These are phyloP conservation scores for Parapsyche elsis DNA, from an alignment of 1,140 invertebrate genomes.

Conservation along the genomic window DNA sequence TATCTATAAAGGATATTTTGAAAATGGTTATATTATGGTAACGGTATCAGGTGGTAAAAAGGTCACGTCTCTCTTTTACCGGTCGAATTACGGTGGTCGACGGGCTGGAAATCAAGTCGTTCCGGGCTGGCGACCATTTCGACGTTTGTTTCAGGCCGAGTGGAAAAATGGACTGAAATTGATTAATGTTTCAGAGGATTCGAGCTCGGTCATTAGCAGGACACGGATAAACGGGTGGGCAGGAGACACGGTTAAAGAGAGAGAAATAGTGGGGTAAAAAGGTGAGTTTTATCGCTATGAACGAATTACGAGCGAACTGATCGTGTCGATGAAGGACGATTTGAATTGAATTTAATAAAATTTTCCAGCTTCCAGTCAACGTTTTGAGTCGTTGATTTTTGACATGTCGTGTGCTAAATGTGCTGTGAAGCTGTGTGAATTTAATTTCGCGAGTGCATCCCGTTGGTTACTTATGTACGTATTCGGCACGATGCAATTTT, in stretches of 20 bases:
- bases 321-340: too few species aligned
- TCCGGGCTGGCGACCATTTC: neutral
- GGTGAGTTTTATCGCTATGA: neutral
- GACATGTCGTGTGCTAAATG: too few species aligned
- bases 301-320: neutral
- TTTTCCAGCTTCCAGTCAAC: too few species aligned
- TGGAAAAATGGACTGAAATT: constrained; percentile 26
- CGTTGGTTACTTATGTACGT: too few species aligned
- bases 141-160: constrained; percentile 25
- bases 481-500: too few species aligned
- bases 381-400: too few species aligned
- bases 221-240: neutral
- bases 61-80: neutral
- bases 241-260: neutral
- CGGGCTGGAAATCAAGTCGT: constrained; percentile 19
- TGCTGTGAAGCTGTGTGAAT: too few species aligned
- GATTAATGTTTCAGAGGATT: constrained; percentile 18
- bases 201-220: neutral
- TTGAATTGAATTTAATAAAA: too few species aligned
- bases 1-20: too few species aligned
- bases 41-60: too few species aligned
- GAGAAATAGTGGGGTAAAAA: neutral
- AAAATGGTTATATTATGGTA: too few species aligned
- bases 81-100: neutral
- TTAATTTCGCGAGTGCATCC: too few species aligned